These are phyloP conservation scores for Leucophenga varia DNA, from an alignment of 1,140 invertebrate species.

Conservation along the genomic window DNA sequence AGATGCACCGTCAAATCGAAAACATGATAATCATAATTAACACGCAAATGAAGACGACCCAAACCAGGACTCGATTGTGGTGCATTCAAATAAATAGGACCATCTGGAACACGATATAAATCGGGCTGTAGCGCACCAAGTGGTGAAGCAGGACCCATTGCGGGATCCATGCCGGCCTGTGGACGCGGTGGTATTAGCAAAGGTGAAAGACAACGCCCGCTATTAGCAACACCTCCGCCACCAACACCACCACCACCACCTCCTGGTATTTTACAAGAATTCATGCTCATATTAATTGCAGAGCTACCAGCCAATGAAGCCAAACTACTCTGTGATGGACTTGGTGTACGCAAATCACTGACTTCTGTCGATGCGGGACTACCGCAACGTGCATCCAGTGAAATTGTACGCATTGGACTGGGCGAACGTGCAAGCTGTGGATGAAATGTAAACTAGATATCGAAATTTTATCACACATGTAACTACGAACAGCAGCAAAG, in stretches of 20 bases:
- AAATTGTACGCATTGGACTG: slow-evolving; percentile 73
- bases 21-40: slow-evolving; percentile 86
- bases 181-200: slow-evolving; percentile 66
- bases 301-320: slow-evolving; percentile 59
- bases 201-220: slow-evolving; percentile 67
- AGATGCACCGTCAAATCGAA: slow-evolving; percentile 85
- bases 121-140: slow-evolving; percentile 85
- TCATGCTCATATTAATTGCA: slow-evolving; percentile 51
- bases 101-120: slow-evolving; percentile 75
- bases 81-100: slow-evolving; percentile 69
- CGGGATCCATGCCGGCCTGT: slow-evolving; percentile 52
- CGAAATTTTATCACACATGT: background rate
- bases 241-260: slow-evolving; percentile 36
- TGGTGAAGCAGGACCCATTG: slow-evolving; percentile 65
- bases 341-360: slow-evolving; percentile 52
- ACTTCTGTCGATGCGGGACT: slow-evolving; percentile 58
- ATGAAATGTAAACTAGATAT: background rate
- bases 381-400: slow-evolving; percentile 67
- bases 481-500: background rate
- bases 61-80: slow-evolving; percentile 62
- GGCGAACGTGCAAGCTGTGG: slow-evolving; percentile 63
- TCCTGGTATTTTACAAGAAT: slow-evolving; percentile 36
- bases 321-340: slow-evolving; percentile 63
- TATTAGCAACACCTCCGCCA: slow-evolving; percentile 51
- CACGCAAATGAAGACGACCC: slow-evolving; percentile 78